A percentile compares a stretch with the other conserved stretches of the same genome.
These are phyloP conservation scores for Rotaria macrura DNA, from an alignment of 2,888 invertebrate genomes.

Conservation along the genomic window DNA sequence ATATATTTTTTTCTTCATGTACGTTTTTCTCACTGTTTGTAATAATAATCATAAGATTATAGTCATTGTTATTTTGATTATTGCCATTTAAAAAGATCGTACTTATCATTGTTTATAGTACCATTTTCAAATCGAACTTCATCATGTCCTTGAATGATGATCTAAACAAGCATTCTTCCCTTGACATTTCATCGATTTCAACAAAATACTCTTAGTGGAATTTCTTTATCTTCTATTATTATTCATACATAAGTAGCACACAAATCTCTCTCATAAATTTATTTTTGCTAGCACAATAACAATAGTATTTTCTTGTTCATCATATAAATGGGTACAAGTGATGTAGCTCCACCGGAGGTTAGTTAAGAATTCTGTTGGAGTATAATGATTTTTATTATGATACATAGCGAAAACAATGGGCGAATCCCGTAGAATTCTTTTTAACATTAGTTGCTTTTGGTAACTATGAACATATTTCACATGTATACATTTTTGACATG, in stretches of 20 bases:
- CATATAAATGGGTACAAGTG: neutral
- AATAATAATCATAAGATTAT: neutral
- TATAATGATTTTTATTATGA: neutral
- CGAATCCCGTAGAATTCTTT: slow-evolving; percentile 13
- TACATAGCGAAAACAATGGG: neutral
- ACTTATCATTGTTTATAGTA: neutral
- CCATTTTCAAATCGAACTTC: neutral
- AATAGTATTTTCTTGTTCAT: neutral
- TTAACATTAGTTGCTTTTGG: slow-evolving; percentile 17
- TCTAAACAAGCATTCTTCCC: neutral
- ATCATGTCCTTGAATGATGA: neutral
- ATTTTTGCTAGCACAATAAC: neutral
- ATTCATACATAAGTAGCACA: neutral
- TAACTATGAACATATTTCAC: neutral
- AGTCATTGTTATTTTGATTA: neutral
- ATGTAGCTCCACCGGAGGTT: neutral
- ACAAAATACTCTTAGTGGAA: neutral
- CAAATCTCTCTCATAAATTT: neutral
- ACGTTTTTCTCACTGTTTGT: neutral
- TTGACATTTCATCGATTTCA: neutral
- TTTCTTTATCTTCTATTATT: neutral
- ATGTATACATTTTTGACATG: neutral
- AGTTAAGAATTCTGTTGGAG: neutral
- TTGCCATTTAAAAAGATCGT: neutral
- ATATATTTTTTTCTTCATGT: neutral